Evolutionary conservation across 2,888 invertebrate species (phyloP).

Genomic region (Corythucha ciliata): DNA sequence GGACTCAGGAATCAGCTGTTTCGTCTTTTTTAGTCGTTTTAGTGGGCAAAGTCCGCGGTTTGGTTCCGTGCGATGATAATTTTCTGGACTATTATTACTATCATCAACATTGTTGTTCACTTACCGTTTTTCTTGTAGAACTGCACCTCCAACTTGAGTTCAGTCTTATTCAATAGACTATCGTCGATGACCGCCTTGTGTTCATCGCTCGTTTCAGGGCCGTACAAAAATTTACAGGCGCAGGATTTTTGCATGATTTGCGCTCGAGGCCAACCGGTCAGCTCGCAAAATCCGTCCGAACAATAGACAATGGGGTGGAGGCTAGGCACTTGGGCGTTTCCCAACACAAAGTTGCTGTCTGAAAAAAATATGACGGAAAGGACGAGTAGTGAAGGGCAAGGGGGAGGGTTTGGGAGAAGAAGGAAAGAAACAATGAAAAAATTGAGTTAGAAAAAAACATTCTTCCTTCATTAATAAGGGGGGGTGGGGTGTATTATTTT

Average conservation of each 20-base stretch:
- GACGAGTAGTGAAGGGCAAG: not conserved
- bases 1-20: too few relatives aligned
- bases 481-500: too few relatives aligned
- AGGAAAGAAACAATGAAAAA: not conserved
- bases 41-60: too few relatives aligned
- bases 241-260: constrained; percentile 96
- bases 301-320: constrained; percentile 90
- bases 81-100: too few relatives aligned
- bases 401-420: not conserved
- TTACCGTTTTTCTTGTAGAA: constrained; percentile 92
- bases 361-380: constrained; percentile 41
- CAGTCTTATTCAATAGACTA: constrained; percentile 78
- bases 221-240: constrained; percentile 89
- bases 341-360: constrained; percentile 95
- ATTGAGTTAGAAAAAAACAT: not conserved
- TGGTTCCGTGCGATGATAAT: too few relatives aligned
- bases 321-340: constrained; percentile 84
- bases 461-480: too few relatives aligned
- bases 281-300: constrained; percentile 92
- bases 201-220: constrained; percentile 80
- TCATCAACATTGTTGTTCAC: constrained; percentile 35
- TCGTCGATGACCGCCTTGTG: constrained; percentile 82
- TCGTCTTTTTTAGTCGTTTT: too few relatives aligned
- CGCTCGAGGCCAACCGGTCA: constrained; percentile 85
- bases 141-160: constrained; percentile 86